Conservation (phyloP, 1,140 invertebrate genomes). For the Acyrthosiphon pisum region DNA sequence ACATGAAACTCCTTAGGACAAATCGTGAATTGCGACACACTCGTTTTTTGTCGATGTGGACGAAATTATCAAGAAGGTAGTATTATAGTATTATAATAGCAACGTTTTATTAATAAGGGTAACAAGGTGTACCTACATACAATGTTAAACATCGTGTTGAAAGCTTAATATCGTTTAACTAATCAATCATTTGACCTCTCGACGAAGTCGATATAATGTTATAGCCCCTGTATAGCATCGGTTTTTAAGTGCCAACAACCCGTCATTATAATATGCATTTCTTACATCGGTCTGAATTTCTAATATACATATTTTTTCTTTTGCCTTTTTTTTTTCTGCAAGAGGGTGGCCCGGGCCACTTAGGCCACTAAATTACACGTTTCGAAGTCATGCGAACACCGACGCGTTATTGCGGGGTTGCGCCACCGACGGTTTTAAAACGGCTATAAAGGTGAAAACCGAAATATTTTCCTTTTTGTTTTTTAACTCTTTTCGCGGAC, state of each 20-base stretch:
- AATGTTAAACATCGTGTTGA: conserved; percentile 26
- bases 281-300: conserved; percentile 2
- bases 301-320: conserved; percentile 14
- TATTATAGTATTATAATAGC: background rate
- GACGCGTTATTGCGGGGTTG: conserved; percentile 9
- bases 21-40: background rate
- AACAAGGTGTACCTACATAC: background rate
- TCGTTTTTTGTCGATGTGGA: background rate
- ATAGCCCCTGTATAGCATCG: background rate
- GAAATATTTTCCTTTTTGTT: background rate
- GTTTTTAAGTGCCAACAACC: conserved; percentile 46
- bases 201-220: conserved; percentile 39
- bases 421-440: background rate
- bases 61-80: background rate
- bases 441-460: background rate
- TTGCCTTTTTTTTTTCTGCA: background rate
- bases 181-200: conserved; percentile 56
- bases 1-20: background rate
- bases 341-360: background rate
- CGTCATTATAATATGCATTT: conserved; percentile 35
- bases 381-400: conserved; percentile 54
- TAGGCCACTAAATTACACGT: conserved; percentile 52
- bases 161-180: conserved; percentile 36
- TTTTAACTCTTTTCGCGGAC: background rate
- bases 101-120: background rate